Base-by-base conservation (phyloP, 2,113 vertebrate genomes). In the Alaudala cheleensis region DNA sequence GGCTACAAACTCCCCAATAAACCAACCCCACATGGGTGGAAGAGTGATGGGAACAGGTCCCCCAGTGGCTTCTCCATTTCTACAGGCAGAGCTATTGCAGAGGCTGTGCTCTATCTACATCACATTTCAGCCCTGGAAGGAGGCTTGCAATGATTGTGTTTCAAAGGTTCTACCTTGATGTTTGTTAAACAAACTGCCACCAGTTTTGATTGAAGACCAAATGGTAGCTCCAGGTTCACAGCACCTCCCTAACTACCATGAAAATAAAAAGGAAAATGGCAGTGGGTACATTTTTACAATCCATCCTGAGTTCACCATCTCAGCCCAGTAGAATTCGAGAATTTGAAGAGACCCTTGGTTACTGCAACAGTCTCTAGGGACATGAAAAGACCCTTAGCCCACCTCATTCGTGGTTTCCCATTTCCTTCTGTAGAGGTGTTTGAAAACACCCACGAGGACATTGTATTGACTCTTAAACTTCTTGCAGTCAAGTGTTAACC, bases 391-490 rank as follows among this genome's bases (percentile, higher is more conserved):
- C 47, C 40, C 39, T 66, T 29, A 64, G 56, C 28, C 21, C 23
- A 33, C 25, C 34, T 74, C 34, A 44, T 58, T 58, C 39, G 47
- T 33, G 51, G 26, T 23, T 81, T 86, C n/a, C 34, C 9, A 14
- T 10, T 58, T 72, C 45, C 25, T 86, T 71, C 45, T 23, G 11
- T 3, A n/a, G 29, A 31, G 25, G 37, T 5, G 1, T 73, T 45
- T 77, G 58, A 70, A 62, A 86, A 70, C 33, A 62, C 25, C 2
- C 18, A 61, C 6, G 22, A 47, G 11, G 17, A 53, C 54, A 91
- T 20, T 66, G 8, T 6, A 42, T 2, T 0, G 0, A 29, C 21
- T 29, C 15, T 42, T 9, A 47, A 86, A 74, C 28, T 45, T 14
- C 12, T 12, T 19, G 12, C 19, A 33, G 25, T 28, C 29, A 50